These are phyloP conservation scores for Hemichromis elongatus DNA, from an alignment of 2,113 vertebrate species.

Conservation along the genomic window DNA sequence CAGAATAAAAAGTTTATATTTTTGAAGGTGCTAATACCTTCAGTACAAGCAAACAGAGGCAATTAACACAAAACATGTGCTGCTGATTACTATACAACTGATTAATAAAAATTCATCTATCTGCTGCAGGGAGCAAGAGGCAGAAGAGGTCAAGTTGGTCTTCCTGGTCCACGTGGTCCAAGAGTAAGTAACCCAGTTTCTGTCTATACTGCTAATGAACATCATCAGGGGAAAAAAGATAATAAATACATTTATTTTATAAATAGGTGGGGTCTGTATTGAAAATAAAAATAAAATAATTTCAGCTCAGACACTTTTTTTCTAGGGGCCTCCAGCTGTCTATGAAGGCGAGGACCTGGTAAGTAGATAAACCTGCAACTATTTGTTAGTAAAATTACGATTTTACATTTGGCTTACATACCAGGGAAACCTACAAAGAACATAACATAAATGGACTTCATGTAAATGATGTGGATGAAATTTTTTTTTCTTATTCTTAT, in stretches of 20 bases:
- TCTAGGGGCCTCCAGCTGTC: constrained; percentile 68
- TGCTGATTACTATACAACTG: background rate
- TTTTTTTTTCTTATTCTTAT: background rate
- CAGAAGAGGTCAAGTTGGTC: constrained; percentile 80
- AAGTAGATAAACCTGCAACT: constrained; percentile 21
- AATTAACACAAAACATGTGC: background rate
- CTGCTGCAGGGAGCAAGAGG: constrained; percentile 82
- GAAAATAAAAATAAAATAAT: background rate
- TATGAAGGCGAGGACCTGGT: constrained; percentile 74
- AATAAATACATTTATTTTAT: background rate
- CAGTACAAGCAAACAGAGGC: background rate
- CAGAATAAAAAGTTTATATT: background rate
- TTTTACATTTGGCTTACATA: background rate
- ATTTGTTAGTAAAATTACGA: background rate
- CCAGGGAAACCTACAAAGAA: background rate
- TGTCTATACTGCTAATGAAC: background rate
- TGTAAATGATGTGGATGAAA: background rate
- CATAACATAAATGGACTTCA: background rate
- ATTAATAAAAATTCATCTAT: background rate
- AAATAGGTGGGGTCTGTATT: background rate
- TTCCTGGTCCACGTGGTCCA: constrained; percentile 80
- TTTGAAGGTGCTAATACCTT: background rate
- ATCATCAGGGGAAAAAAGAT: background rate
- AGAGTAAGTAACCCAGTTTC: constrained; percentile 73
- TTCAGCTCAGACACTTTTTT: background rate